Base-by-base conservation (phyloP, 2,797 vertebrate genomes). In the Phrynocephalus guinanensis region DNA sequence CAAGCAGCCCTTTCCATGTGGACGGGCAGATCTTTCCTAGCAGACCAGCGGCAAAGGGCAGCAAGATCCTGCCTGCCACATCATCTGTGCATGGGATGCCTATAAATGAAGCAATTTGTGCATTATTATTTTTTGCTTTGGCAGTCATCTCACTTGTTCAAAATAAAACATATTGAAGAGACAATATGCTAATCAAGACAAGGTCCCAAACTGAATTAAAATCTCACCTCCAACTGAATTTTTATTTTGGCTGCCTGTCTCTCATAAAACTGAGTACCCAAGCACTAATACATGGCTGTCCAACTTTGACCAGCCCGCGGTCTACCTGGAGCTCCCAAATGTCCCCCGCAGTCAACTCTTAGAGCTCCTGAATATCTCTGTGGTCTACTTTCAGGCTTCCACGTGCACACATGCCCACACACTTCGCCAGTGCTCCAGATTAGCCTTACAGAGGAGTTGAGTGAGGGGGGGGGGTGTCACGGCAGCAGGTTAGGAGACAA, bases 101-200 rank as follows among this genome's bases (percentile, higher is more conserved):
- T 56, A 52, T 77, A 67, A 68, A 78, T 50, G 67, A 20, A 77
- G 66, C 50, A n/a, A 22, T 85, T 78, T 70, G n/a, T 20, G 50
- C 76, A 70, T 76, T 70, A 52, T 33, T 70, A 6, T 73, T 28
- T 28, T 83, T 83, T 28, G 56, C 48, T 78, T 85, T 79, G 63
- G 70, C 66, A 79, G 26, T 33, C n/a, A 48, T 52, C 75, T 78
- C 63, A 50, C 79, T 26, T 85, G 75, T 6, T 79, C 28, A 52
- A 70, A 88, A 0, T 0, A 88, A 90, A 91, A 86, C 86, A 84
- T 92, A 92, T 88, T 84, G 50, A 92, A 79, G 82, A 92, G 92
- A 88, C 92, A 92, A 91, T 93, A 89, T 93, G 91, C 89, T 92
- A 91, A 88, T 86, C 68, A 6, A 93, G 92, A 88, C 92, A 94